Evolutionary conservation across 2,113 vertebrate species (phyloP).

Genomic region (Stomatorhinus ivindoensis): DNA sequence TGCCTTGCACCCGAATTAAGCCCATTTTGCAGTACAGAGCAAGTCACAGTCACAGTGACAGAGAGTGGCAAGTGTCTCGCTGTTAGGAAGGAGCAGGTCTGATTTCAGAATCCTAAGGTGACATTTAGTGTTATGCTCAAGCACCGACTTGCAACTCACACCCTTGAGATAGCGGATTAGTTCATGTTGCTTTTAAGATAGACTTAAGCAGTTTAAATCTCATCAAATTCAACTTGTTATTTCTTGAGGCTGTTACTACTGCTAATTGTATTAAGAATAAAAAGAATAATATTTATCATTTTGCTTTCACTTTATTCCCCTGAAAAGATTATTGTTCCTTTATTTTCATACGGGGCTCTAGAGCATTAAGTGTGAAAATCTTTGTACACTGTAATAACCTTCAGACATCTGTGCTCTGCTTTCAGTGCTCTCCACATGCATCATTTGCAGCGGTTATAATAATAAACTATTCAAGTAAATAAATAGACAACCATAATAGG

Average conservation of each 20-base stretch:
- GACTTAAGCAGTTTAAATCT: not conserved
- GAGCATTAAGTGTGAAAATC: not conserved
- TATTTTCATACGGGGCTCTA: not conserved
- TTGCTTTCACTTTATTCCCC: not conserved
- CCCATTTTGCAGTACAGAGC: not conserved
- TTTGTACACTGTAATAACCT: constrained; percentile 13
- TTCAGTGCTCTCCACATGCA: not conserved
- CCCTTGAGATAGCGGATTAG: not conserved
- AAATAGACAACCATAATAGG: constrained; percentile 20
- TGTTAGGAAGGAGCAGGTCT: not conserved
- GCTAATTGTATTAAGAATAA: not conserved
- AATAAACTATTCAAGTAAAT: constrained; percentile 24
- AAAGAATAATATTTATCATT: not conserved
- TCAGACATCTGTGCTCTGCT: constrained; percentile 5
- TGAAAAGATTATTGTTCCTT: not conserved
- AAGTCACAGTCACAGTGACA: too few species aligned
- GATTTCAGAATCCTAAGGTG: not conserved
- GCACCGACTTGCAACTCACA: not conserved
- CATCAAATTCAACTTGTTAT: not conserved
- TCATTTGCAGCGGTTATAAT: constrained; percentile 19
- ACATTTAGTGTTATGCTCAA: not conserved
- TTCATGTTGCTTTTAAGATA: not conserved
- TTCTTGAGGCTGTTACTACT: not conserved
- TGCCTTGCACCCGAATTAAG: not conserved
- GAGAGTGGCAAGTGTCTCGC: not conserved